Conservation (phyloP, 1,140 invertebrate species). For the Pectinophora gossypiella region DNA sequence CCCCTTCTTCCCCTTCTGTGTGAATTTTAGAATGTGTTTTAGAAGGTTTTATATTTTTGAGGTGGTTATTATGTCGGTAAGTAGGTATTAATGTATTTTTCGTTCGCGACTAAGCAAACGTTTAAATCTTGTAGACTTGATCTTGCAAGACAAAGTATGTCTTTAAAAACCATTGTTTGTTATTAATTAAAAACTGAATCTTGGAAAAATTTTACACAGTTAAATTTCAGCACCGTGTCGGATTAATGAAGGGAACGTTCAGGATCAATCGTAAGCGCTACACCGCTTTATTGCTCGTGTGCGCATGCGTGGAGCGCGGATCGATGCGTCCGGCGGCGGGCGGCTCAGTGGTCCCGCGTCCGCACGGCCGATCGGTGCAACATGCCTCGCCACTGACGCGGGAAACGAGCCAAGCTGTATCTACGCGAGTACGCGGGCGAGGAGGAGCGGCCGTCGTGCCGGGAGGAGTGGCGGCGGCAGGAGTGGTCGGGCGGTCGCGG, state of each 20-base stretch:
- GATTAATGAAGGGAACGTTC: no score
- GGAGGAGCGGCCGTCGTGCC: conserved; percentile 65
- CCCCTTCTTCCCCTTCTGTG: no score
- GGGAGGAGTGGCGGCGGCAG: conserved; percentile 67
- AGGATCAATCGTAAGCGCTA: conserved; percentile 39
- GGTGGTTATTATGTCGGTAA: no score
- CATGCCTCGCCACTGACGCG: conserved; percentile 65
- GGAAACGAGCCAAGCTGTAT: conserved; percentile 69
- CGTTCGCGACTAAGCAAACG: no score
- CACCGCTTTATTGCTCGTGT: conserved; percentile 28
- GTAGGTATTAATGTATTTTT: no score
- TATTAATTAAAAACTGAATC: no score
- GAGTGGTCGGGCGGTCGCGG: conserved; percentile 54
- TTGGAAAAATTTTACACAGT: no score
- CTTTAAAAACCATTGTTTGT: no score
- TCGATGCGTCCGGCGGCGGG: conserved; percentile 43
- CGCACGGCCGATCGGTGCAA: conserved; percentile 55
- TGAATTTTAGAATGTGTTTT: no score
- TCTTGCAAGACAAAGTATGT: no score
- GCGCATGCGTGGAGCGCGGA: conserved; percentile 51
- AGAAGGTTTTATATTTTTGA: no score
- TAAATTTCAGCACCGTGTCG: background rate
- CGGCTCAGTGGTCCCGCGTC: conserved; percentile 58
- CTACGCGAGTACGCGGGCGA: conserved; percentile 65
- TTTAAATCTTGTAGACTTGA: no score